These are phyloP conservation scores for Smutsia gigantea DNA, from an alignment of 2,797 vertebrate genomes.

Conservation along the genomic window DNA sequence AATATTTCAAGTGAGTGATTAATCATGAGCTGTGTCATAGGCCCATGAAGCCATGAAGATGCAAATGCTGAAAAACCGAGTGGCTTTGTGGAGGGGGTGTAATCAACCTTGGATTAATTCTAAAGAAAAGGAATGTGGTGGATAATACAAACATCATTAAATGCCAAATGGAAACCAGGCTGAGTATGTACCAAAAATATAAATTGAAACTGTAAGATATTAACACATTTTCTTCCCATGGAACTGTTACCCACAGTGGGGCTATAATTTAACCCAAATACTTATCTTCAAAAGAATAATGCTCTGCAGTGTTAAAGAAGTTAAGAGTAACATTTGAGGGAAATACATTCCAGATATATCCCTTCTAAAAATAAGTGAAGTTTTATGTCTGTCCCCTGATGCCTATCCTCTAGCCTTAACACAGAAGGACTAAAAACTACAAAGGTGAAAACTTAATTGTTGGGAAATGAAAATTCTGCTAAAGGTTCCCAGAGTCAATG, in stretches of 20 bases:
- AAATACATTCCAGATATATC: background rate
- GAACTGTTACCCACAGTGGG: background rate
- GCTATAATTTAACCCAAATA: background rate
- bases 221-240: background rate
- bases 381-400: background rate
- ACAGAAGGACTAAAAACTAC: background rate
- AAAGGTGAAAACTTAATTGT: background rate
- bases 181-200: background rate
- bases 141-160: slow-evolving; percentile 48
- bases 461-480: slow-evolving; percentile 4
- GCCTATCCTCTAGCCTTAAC: background rate
- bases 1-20: slow-evolving; percentile 49
- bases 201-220: slow-evolving; percentile 22
- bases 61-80: background rate
- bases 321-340: background rate
- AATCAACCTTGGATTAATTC: slow-evolving; percentile 38
- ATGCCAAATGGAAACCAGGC: slow-evolving; percentile 43
- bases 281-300: background rate
- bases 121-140: slow-evolving; percentile 46
- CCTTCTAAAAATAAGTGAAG: background rate
- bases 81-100: slow-evolving; percentile 27
- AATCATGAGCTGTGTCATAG: slow-evolving; percentile 43
- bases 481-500: background rate
- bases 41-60: background rate
- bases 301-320: background rate